Evolutionary conservation across 1,140 invertebrate species (phyloP), one percentile per base, ranked within the genome.

Genomic region (Drosophila erecta): DNA sequence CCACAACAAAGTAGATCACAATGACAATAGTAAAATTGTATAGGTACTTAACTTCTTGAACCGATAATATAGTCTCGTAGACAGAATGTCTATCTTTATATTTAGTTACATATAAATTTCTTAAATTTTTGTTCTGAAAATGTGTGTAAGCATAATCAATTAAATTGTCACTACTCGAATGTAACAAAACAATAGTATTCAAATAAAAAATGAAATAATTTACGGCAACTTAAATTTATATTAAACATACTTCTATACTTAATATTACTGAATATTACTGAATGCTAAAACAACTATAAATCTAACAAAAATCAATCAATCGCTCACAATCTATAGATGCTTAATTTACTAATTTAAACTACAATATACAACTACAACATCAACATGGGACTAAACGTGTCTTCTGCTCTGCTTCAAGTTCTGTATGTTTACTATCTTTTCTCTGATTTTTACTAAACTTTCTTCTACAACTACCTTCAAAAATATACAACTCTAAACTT

Each of bases 381-480:
- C 46, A 73, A 67, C 59, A 60, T 60, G 55, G 78, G 46, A 20
- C 41, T 65, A 59, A 33, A 65, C 54, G 49, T 47, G 62, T 73
- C 78, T 64, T 59, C 72, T 76, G 55, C 64, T 66, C 40, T 40
- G 61, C 57, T 49, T 47, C 44, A 70, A 49, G 47, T 66, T 73
- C 38, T 55, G 50, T 55, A 59, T 65, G 71, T 44, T 71, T 75
- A 33, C 41, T 60, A 60, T 38, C 70, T 55, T 69, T 58, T 57
- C 46, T 73, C 30, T 71, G 47, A 62, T 61, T 49, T 57, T 37
- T 57, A 57, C 47, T 56, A 35, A 54, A 49, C 51, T 69, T 44
- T 74, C 60, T 62, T 77, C 67, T 79, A 71, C 60, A 69, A 84
- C 56, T 49, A 62, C 60, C 71, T 61, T 51, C 78, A 78, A 72